phyloP scores from a whole-genome alignment of 2,888 invertebrate species.

The Cheilosia scutellata region DNA sequence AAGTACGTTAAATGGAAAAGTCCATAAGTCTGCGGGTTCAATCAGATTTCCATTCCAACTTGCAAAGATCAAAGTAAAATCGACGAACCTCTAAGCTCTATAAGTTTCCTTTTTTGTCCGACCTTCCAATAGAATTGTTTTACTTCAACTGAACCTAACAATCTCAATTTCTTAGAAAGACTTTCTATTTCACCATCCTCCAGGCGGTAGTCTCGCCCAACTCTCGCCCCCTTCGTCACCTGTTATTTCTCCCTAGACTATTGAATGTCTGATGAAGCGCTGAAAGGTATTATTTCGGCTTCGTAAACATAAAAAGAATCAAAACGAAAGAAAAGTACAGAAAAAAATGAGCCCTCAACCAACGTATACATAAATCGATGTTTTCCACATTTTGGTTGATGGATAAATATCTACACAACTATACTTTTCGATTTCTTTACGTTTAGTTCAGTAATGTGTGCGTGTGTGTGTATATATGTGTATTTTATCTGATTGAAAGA shows the following conservation, averaged over 20 bases:
- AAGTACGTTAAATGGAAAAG: constrained; percentile 39
- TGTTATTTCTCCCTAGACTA: constrained; percentile 34
- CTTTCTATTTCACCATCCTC: constrained; percentile 24
- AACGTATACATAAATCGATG: constrained; percentile 32
- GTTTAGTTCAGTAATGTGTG: neutral
- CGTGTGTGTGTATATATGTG: constrained; percentile 15
- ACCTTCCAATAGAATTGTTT: constrained; percentile 38
- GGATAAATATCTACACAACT: constrained; percentile 4
- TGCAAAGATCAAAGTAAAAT: constrained; percentile 49
- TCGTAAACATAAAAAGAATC: constrained; percentile 59
- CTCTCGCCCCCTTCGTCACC: constrained; percentile 28
- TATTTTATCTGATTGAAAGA: constrained; percentile 48
- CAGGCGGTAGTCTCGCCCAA: neutral
- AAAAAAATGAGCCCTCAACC: neutral
- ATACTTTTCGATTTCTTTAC: constrained; percentile 13
- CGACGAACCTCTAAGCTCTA: constrained; percentile 38
- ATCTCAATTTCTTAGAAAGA: constrained; percentile 56
- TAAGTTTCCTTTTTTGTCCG: constrained; percentile 1
- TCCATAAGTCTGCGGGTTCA: constrained; percentile 45
- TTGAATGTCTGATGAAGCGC: constrained; percentile 63
- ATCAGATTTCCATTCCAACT: constrained; percentile 52
- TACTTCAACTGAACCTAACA: constrained; percentile 42
- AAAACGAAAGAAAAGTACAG: neutral
- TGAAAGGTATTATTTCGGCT: constrained; percentile 65
- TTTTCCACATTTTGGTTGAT: constrained; percentile 7